These are phyloP conservation scores for Larimichthys crocea DNA, from an alignment of 2,113 vertebrate genomes.

Conservation along the genomic window DNA sequence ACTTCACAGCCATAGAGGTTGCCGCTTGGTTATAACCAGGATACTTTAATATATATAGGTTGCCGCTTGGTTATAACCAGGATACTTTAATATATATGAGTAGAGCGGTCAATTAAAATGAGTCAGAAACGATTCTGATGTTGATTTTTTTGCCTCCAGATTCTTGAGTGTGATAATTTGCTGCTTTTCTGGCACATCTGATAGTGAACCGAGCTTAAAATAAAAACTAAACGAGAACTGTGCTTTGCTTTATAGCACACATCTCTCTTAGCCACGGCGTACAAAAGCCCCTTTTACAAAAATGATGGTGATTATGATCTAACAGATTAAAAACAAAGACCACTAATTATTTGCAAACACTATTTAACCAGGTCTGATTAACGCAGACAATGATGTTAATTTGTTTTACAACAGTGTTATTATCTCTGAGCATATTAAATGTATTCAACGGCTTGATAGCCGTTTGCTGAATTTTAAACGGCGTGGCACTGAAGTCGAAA, in stretches of 20 bases:
- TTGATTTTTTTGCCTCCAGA: too few relatives aligned
- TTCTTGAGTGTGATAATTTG: neutral
- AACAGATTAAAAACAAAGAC: conserved; percentile 28
- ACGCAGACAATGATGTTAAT: conserved; percentile 38
- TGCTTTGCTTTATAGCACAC: conserved; percentile 8
- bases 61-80: too few relatives aligned
- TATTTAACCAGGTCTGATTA: conserved; percentile 41
- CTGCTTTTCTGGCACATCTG: too few relatives aligned
- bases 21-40: too few relatives aligned
- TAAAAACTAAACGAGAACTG: neutral
- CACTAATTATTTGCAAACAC: conserved; percentile 41
- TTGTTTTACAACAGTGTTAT: conserved; percentile 36
- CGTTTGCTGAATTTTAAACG: conserved; percentile 13
- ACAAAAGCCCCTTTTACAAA: neutral
- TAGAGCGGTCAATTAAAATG: too few relatives aligned
- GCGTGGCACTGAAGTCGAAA: conserved; percentile 3
- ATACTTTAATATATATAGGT: too few relatives aligned
- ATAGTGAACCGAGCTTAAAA: neutral
- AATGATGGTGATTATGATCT: neutral
- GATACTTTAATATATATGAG: too few relatives aligned
- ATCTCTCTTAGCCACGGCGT: neutral
- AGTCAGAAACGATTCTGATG: too few relatives aligned
- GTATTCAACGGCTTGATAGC: neutral
- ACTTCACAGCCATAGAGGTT: too few relatives aligned
- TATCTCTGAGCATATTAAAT: conserved; percentile 21